Percentiles rank a stretch among this genome's conserved stretches.
phyloP scores from a whole-genome alignment of 2,797 vertebrate species.

The Leontocebus nigricollis region DNA sequence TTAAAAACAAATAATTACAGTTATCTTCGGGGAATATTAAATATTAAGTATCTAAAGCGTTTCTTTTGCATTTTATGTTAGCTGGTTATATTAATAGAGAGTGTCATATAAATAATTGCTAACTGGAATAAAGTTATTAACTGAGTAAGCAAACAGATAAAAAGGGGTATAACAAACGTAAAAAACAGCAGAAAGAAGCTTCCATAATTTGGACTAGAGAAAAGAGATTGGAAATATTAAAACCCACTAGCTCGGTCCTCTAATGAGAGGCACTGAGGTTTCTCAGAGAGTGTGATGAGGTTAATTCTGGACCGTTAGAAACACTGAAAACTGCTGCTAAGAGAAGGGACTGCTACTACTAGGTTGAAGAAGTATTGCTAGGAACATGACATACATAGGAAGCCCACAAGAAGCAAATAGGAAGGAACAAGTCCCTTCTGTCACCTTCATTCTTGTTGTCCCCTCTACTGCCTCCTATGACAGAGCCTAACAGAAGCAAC shows the following conservation, averaged over 20 bases:
- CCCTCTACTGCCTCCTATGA: background rate
- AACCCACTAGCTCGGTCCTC: background rate
- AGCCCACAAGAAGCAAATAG: background rate
- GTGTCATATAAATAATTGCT: background rate
- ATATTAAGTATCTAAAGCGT: slow-evolving; percentile 43
- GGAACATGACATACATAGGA: background rate
- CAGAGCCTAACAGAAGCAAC: background rate
- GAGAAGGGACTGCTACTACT: fast-evolving
- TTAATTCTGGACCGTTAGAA: background rate
- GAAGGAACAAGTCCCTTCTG: background rate
- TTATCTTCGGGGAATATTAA: background rate
- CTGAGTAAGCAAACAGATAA: background rate
- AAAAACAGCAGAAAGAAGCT: background rate
- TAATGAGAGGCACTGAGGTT: background rate
- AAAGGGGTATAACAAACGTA: background rate
- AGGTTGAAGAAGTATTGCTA: background rate
- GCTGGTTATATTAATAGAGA: background rate
- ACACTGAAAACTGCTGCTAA: background rate
- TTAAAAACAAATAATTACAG: slow-evolving; percentile 38
- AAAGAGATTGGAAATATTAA: background rate
- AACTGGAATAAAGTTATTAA: background rate
- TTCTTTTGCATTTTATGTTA: slow-evolving; percentile 54
- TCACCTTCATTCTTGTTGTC: background rate
- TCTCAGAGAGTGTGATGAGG: background rate
- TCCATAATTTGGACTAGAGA: background rate